A percentile compares a stretch with the other conserved stretches of the same genome.
phyloP scores from a whole-genome alignment of 2,888 invertebrate genomes.

The Hypolimnas misippus region DNA sequence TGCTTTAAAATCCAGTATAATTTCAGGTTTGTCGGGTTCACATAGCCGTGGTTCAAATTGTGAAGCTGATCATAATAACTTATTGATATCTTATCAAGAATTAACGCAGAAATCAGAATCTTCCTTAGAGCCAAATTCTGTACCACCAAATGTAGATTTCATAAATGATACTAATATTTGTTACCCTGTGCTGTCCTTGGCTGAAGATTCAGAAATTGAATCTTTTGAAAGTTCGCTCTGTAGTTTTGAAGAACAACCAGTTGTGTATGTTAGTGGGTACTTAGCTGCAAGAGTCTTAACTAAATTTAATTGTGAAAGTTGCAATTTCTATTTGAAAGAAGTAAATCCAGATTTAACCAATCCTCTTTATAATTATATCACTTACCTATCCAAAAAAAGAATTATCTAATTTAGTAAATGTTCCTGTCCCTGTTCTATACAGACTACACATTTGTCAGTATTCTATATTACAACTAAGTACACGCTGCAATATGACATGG shows the following conservation, averaged over 20 bases:
- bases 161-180: no score
- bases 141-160: conserved; percentile 5
- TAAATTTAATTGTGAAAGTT: not conserved
- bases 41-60: conserved; percentile 18
- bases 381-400: no score
- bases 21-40: conserved; percentile 4
- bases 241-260: conserved; percentile 20
- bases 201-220: not conserved
- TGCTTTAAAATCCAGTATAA: conserved; percentile 20
- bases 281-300: conserved; percentile 7
- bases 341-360: not conserved
- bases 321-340: not conserved
- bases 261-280: conserved; percentile 20
- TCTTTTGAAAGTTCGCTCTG: conserved; percentile 18
- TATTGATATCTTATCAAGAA: no score
- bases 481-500: no score
- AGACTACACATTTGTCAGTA: no score
- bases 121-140: no score
- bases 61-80: not conserved
- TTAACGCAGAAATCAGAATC: no score
- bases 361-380: not conserved
- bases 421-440: no score
- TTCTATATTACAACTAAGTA: no score
- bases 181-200: not conserved
- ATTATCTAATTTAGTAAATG: no score